A percentile compares a stretch with the other conserved stretches of the same genome.
These are phyloP conservation scores for Lanistes nyassanus DNA, from an alignment of 1,140 invertebrate genomes.

Conservation along the genomic window DNA sequence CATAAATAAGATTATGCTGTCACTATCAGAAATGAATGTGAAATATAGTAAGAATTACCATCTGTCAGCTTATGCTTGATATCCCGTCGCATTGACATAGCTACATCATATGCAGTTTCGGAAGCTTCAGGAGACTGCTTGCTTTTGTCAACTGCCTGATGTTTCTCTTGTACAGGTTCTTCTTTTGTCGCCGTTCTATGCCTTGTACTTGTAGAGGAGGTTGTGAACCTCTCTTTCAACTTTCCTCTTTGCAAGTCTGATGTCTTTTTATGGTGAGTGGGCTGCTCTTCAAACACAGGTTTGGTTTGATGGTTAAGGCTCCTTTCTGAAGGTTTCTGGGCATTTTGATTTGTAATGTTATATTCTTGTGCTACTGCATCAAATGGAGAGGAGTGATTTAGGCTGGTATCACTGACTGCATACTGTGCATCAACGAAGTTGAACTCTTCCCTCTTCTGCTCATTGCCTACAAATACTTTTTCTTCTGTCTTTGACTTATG, in stretches of 20 bases:
- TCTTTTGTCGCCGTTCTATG: neutral
- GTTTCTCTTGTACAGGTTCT: neutral
- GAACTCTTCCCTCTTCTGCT: neutral
- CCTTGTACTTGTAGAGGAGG: neutral
- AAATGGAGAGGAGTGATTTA: neutral
- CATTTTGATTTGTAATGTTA: neutral
- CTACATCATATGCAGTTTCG: conserved; percentile 39
- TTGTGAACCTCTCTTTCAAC: too few relatives aligned
- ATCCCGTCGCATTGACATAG: conserved; percentile 41
- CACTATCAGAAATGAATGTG: too few relatives aligned
- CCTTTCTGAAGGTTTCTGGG: neutral
- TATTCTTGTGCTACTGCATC: neutral
- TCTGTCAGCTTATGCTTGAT: conserved; percentile 12
- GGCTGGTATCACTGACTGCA: neutral
- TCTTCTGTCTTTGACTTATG: too few relatives aligned
- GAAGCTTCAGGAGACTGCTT: neutral
- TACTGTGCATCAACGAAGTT: conserved; percentile 22
- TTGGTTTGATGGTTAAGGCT: neutral
- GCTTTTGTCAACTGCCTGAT: neutral
- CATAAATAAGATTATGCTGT: too few relatives aligned
- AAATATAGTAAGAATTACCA: neutral
- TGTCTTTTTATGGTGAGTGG: too few relatives aligned
- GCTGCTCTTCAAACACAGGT: neutral
- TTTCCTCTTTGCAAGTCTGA: too few relatives aligned
- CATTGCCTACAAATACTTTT: neutral